Conservation (phyloP, 2,888 invertebrate genomes). For the Actias luna region DNA sequence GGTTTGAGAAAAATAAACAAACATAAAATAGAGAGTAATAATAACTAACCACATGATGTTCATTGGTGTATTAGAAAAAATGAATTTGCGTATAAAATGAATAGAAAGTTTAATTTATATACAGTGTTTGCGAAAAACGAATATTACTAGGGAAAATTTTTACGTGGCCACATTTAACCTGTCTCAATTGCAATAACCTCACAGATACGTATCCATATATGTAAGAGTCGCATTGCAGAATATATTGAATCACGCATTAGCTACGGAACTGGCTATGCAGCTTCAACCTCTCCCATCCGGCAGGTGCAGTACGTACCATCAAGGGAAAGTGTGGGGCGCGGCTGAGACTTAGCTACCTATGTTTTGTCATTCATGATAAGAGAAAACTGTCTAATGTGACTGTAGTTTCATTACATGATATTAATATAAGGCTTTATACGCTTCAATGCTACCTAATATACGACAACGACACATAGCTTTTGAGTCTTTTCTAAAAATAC, state of each 20-base stretch:
- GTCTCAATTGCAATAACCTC: conserved; percentile 60
- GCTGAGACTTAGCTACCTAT: conserved; percentile 68
- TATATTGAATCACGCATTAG: conserved; percentile 60
- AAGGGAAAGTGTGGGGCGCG: conserved; percentile 77
- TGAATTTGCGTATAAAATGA: background rate
- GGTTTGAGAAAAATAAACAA: no score
- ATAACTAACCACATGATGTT: no score
- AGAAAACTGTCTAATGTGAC: conserved; percentile 57
- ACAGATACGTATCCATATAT: conserved; percentile 58
- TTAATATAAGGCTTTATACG: background rate
- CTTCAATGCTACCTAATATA: background rate
- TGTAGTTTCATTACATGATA: conserved; percentile 56
- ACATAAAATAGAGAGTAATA: no score
- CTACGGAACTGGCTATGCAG: conserved; percentile 53
- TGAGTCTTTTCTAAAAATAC: background rate
- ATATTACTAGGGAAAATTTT: conserved; percentile 43
- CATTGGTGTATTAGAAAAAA: no score
- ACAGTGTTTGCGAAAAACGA: background rate
- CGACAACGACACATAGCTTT: background rate
- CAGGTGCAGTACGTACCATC: conserved; percentile 50
- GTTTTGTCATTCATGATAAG: conserved; percentile 77
- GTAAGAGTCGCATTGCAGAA: conserved; percentile 51
- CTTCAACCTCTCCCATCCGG: conserved; percentile 59
- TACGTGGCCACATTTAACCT: conserved; percentile 50
- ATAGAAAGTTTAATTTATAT: background rate